Conservation (phyloP, 2,113 vertebrate species). For the Candoia aspera region DNA sequence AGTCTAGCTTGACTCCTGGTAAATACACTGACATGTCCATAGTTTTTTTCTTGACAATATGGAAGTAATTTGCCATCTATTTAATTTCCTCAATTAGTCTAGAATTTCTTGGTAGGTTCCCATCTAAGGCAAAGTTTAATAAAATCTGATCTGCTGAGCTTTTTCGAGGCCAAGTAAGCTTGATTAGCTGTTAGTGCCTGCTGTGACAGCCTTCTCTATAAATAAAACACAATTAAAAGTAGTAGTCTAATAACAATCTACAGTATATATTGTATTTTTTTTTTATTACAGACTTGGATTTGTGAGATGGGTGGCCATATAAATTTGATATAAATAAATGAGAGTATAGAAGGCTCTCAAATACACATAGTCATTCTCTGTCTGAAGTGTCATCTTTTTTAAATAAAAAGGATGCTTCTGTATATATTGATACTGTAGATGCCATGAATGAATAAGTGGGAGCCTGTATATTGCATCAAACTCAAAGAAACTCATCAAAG, state of each 20-base stretch:
- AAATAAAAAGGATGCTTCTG: not conserved
- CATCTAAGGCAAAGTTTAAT: not conserved
- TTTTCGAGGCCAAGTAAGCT: not conserved
- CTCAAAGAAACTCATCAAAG: not conserved
- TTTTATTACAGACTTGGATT: not conserved
- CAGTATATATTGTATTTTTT: not conserved
- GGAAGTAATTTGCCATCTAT: not conserved
- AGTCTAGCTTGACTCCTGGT: not conserved
- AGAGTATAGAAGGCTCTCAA: not conserved
- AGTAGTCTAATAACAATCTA: not conserved
- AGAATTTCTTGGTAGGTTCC: not conserved
- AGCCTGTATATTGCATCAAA: not conserved
- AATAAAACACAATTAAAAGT: not conserved
- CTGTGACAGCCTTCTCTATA: not conserved
- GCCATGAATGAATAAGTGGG: not conserved
- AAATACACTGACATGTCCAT: not conserved
- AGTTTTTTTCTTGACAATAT: not conserved
- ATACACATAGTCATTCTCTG: not conserved
- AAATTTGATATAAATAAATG: not conserved
- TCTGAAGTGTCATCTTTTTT: not conserved
- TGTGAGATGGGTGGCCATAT: not conserved
- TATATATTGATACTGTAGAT: not conserved
- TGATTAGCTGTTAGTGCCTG: not conserved
- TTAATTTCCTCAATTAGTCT: not conserved
- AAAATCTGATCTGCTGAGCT: not conserved